Base-by-base conservation (phyloP, 2,888 invertebrate species). In the Seira musarum region DNA sequence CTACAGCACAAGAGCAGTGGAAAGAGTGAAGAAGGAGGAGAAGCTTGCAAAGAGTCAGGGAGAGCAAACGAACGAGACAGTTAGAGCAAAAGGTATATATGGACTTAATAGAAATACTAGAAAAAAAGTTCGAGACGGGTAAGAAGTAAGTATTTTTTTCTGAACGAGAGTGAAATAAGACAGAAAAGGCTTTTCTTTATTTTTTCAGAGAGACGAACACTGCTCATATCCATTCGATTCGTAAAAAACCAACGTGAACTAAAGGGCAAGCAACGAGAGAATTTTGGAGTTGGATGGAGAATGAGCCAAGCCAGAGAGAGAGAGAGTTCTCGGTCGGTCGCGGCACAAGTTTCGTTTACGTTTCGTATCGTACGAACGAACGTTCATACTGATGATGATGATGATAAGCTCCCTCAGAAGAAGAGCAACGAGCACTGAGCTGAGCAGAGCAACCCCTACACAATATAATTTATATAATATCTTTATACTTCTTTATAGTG, bases 281-380 rank as follows among this genome's bases (percentile, higher is more conserved):
- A 8, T 6, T 57, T n/a, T n/a, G n/a, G n/a, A n/a, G n/a, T n/a
- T n/a, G n/a, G n/a, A n/a, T 57, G 40, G 6, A n/a, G 57, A 57
- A 57, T 57, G 57, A 57, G 57, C 17, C 57, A 8, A n/a, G n/a
- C n/a, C n/a, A n/a, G n/a, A n/a, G n/a, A n/a, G n/a, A n/a, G n/a
- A n/a, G n/a, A 57, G 57, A 57, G 57, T 57, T 57, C 10, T 57
- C 57, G 57, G 57, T 57, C 57, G 57, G 57, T 57, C 57, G n/a
- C n/a, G 57, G 17, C 57, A 57, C 17, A 57, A 57, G 57, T 57
- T 57, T 57, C 57, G 57, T 57, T 57, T 57, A 57, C 57, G 57
- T 57, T 57, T 57, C 57, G 57, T 57, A 57, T n/a, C 57, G 57
- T 57, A 57, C 57, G 57, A 57, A 57, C 57, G 57, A 57, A n/a